Base-by-base conservation (phyloP, 1,140 invertebrate species). In the Drosophila ercepeae region DNA sequence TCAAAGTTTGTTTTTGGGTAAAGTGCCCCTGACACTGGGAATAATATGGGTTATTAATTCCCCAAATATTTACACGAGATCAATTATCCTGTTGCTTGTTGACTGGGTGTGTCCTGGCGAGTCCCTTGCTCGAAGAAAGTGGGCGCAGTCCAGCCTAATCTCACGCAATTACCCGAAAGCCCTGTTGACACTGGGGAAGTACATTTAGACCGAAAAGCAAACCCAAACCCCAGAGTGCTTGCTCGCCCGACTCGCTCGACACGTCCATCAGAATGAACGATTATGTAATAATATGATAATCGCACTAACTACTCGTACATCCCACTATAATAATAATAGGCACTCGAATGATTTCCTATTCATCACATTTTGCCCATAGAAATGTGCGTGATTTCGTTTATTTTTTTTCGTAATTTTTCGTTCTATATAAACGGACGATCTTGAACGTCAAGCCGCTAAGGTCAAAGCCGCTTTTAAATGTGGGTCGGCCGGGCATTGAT, bases 231-330 rank as follows among this genome's bases (percentile, higher is more conserved):
- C 18, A 42, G 18, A 51, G 25, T 67, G 39, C 53, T 67, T 67
- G 48, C 60, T 25, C 52, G 55, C 55, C 46, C 32, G 46, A 27
- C 46, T 50, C n/a, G n/a, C n/a, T n/a, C n/a, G 46, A 11, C 14
- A 36, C 7, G 21, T 36, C 27, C 60, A 65, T 67, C 69, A 53
- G 44, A 78, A 55, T 65, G 67, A 77, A 53, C 75, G 75, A 78
- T 78, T 78, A 78, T 78, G 75, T 74, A 78, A 78, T 78, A 67
- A 74, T 78, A 78, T 64, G 75, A 72, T 42, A 48, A 65, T 49
- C 69, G 23, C 19, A 68, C 65, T 46, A 67, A 68, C 64, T 68
- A 68, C 58, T 39, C 7, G 39, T 7, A 16, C 13, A 25, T 42
- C 18, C 19, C 34, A 16, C 27, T 52, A 19, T 21, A 76, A 64